These are phyloP conservation scores for Cotesia congregata DNA, from an alignment of 2,888 invertebrate species.

Conservation along the genomic window DNA sequence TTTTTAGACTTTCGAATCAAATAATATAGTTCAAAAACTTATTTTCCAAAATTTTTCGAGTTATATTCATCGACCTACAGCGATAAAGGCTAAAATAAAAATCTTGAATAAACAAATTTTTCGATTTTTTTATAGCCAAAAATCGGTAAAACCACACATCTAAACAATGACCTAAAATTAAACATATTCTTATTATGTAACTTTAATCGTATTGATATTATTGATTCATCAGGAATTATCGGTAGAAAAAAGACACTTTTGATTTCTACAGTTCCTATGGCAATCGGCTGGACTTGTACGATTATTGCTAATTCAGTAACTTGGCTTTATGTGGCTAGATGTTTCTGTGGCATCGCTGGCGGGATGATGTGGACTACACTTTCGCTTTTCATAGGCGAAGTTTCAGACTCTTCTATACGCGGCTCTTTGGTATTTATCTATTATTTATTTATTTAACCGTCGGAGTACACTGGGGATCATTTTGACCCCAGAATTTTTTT, in stretches of 20 bases:
- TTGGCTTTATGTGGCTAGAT: constrained; percentile 62
- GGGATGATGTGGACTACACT: constrained; percentile 65
- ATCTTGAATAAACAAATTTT: too few species aligned
- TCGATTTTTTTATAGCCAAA: too few species aligned
- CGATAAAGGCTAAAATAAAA: too few species aligned
- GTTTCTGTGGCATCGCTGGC: constrained; percentile 59
- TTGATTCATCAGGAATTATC: constrained; percentile 53
- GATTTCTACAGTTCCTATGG: constrained; percentile 56
- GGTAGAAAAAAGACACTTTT: constrained; percentile 62
- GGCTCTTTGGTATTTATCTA: constrained; percentile 62
- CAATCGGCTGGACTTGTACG: constrained; percentile 61
- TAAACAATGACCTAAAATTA: too few species aligned
- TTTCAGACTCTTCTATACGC: constrained; percentile 65
- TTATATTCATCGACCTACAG: too few species aligned
- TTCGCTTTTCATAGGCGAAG: constrained; percentile 62
- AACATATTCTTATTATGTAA: too few species aligned
- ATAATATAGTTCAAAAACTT: too few species aligned
- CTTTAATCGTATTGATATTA: neutral
- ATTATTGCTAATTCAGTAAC: constrained; percentile 59
- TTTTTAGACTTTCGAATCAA: too few species aligned
- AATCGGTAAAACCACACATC: too few species aligned
- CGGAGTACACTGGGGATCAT: too few species aligned
- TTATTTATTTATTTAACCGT: constrained; percentile 11
- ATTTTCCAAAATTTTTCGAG: too few species aligned
- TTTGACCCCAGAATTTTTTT: too few species aligned